These are phyloP conservation scores for Arctia plantaginis DNA, from an alignment of 2,888 invertebrate genomes.

Conservation along the genomic window DNA sequence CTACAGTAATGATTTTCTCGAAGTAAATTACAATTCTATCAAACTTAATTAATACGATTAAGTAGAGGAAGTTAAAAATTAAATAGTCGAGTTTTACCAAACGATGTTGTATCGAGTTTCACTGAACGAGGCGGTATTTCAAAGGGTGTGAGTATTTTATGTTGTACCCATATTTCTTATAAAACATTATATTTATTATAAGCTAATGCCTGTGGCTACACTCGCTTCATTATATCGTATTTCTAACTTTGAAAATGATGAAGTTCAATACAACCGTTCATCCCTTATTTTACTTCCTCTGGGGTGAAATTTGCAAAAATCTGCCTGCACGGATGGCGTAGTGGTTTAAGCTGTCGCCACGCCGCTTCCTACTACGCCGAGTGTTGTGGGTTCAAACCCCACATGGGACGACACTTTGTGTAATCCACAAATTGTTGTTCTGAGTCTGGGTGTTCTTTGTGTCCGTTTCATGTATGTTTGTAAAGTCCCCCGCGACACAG, in stretches of 20 bases:
- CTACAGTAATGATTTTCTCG: slow-evolving; percentile 21
- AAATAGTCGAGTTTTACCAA: slow-evolving; percentile 34
- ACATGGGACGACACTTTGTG: no score
- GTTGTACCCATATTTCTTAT: not conserved
- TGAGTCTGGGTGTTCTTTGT: no score
- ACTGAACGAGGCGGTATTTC: slow-evolving; percentile 37
- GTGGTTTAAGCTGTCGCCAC: no score
- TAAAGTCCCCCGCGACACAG: no score
- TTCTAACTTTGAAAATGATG: not conserved
- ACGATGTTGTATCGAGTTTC: slow-evolving; percentile 15
- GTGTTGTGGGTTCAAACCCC: no score
- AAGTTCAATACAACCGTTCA: not conserved
- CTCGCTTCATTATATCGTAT: not conserved
- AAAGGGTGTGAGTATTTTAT: slow-evolving; percentile 27
- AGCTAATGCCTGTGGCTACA: not conserved
- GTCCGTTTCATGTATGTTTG: no score
- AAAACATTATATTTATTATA: not conserved
- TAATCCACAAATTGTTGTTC: no score
- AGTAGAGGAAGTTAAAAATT: slow-evolving; percentile 48
- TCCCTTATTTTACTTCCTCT: not conserved
- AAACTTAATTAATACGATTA: slow-evolving; percentile 47
- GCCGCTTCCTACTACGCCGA: no score
- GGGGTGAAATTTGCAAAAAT: not conserved
- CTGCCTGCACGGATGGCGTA: no score
- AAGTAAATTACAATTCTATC: slow-evolving; percentile 47